Conservation (phyloP, 2,888 invertebrate genomes). For the Drosophila anomalata region DNA sequence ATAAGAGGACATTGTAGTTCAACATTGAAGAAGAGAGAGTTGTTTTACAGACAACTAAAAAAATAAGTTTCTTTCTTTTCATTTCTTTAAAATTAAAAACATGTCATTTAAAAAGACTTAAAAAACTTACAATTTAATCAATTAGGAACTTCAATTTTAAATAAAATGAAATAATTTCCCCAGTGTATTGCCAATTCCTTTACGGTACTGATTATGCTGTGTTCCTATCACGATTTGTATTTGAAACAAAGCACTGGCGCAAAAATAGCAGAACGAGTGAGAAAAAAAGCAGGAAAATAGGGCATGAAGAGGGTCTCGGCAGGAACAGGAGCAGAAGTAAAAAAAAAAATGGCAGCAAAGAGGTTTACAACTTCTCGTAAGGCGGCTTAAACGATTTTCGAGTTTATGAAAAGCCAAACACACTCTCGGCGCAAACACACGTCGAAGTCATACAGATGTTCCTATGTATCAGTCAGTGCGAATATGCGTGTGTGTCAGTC, state of each 20-base stretch:
- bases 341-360: slow-evolving; percentile 50
- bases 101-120: no score
- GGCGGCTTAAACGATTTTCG: slow-evolving; percentile 76
- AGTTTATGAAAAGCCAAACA: slow-evolving; percentile 77
- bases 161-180: slow-evolving; percentile 10
- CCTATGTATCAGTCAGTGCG: slow-evolving; percentile 8
- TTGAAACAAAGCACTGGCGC: slow-evolving; percentile 45
- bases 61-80: no score
- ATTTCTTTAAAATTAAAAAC: no score
- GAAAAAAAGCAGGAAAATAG: slow-evolving; percentile 8
- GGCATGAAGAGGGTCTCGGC: slow-evolving; percentile 4
- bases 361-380: slow-evolving; percentile 76
- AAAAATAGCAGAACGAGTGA: slow-evolving; percentile 33
- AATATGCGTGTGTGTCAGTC: not conserved
- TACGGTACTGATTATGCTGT: slow-evolving; percentile 56
- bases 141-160: no score
- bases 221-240: slow-evolving; percentile 62
- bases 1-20: not conserved
- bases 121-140: no score
- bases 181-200: slow-evolving; percentile 36
- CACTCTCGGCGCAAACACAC: slow-evolving; percentile 61
- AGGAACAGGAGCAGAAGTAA: slow-evolving; percentile 3
- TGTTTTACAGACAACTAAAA: slow-evolving; percentile 9
- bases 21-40: not conserved
- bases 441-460: slow-evolving; percentile 26